Percentiles rank a stretch among this genome's conserved stretches.
These are phyloP conservation scores for Ophraella communa DNA, from an alignment of 2,888 invertebrate species.

Conservation along the genomic window DNA sequence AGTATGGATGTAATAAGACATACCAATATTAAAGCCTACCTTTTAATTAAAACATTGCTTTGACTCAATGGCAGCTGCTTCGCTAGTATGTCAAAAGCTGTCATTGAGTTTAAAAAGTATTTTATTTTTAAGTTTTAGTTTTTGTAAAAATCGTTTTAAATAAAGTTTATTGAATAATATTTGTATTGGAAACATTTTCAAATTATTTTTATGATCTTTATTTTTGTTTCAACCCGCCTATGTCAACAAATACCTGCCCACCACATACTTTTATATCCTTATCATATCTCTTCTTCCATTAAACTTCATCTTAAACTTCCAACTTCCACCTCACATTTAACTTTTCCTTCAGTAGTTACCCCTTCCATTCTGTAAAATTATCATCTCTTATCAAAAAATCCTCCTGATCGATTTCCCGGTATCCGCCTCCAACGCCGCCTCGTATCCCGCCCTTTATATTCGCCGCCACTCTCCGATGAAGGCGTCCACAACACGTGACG, in stretches of 20 bases:
- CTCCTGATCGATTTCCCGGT: slow-evolving; percentile 46
- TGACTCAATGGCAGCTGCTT: no score
- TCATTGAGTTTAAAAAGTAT: no score
- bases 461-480: slow-evolving; percentile 48
- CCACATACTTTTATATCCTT: slow-evolving; percentile 17
- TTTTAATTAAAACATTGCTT: no score
- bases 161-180: no score
- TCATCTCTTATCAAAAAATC: slow-evolving; percentile 33
- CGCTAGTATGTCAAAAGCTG: no score
- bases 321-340: slow-evolving; percentile 27
- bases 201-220: neutral
- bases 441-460: slow-evolving; percentile 51
- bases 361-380: slow-evolving; percentile 20
- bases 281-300: slow-evolving; percentile 23
- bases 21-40: no score
- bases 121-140: no score
- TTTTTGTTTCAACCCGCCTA: slow-evolving; percentile 15
- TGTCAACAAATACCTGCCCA: slow-evolving; percentile 10
- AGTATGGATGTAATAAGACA: no score
- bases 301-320: slow-evolving; percentile 19
- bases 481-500: slow-evolving; percentile 55
- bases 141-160: no score
- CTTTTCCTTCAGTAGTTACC: slow-evolving; percentile 18
- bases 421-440: slow-evolving; percentile 55
- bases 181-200: no score